phyloP scores from a whole-genome alignment of 2,113 vertebrate genomes.

The Cyphomyrus plagiostoma region DNA sequence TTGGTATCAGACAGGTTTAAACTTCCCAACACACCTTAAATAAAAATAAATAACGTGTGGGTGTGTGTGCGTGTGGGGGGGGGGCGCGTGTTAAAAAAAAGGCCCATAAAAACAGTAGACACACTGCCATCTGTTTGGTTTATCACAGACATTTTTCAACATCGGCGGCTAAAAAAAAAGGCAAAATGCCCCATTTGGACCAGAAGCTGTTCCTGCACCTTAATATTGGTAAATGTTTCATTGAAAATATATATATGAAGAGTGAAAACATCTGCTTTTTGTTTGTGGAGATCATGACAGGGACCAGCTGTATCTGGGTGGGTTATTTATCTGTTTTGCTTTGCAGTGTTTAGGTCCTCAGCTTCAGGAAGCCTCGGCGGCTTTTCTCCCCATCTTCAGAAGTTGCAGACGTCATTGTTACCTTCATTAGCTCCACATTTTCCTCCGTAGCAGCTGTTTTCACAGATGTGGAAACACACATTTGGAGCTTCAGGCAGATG shows the following conservation, averaged over 20 bases:
- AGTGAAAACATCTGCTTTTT: background rate
- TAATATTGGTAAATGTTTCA: background rate
- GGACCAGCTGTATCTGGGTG: background rate
- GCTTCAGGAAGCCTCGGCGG: background rate
- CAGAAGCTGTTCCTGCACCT: slow-evolving; percentile 11
- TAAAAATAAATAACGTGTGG: background rate
- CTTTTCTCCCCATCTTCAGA: background rate
- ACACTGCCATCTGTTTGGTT: background rate
- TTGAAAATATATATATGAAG: background rate
- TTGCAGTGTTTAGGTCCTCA: background rate
- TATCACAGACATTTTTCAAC: slow-evolving; percentile 18
- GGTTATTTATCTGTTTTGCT: background rate
- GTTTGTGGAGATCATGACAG: background rate
- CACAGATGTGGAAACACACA: background rate
- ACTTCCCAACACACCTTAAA: background rate
- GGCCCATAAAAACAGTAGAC: background rate
- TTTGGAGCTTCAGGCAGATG: background rate
- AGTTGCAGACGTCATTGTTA: background rate
- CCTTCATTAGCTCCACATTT: background rate
- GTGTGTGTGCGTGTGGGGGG: background rate
- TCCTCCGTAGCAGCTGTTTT: background rate
- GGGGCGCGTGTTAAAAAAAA: background rate
- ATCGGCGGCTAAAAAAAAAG: background rate
- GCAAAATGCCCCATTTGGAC: background rate
- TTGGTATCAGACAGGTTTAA: background rate